phyloP scores from a whole-genome alignment of 1,140 invertebrate genomes.

The Anastrepha ludens region DNA sequence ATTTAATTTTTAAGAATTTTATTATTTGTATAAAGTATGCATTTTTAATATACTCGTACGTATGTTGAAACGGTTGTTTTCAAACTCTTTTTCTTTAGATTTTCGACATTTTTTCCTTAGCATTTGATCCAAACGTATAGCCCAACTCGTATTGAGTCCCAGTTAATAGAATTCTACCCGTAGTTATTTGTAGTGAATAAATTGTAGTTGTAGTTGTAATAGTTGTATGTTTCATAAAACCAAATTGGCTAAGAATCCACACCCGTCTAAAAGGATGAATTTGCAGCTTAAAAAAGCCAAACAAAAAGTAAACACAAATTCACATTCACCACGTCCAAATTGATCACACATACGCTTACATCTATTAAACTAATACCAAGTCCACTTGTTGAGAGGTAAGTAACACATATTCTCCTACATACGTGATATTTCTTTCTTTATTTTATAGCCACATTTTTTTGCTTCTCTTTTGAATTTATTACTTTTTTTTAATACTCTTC shows the following conservation, averaged over 20 bases:
- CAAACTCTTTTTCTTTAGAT: background rate
- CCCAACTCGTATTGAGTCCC: background rate
- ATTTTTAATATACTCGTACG: background rate
- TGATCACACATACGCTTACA: background rate
- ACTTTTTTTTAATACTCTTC: too few relatives aligned
- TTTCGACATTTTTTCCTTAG: background rate
- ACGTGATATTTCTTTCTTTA: too few relatives aligned
- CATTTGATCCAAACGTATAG: background rate
- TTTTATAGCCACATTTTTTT: too few relatives aligned
- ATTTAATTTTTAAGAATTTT: background rate
- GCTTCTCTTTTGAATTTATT: too few relatives aligned
- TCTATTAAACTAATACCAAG: background rate
- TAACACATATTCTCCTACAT: background rate
- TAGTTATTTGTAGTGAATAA: background rate
- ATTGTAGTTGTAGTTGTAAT: slow-evolving; percentile 7
- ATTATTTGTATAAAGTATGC: background rate
- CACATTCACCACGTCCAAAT: background rate
- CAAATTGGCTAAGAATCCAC: background rate
- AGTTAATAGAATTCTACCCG: background rate
- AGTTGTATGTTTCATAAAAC: background rate
- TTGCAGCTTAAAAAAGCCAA: background rate
- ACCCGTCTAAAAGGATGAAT: background rate
- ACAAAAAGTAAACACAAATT: background rate
- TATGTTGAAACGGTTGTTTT: background rate
- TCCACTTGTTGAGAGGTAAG: background rate